Base-by-base conservation (phyloP, 2,797 vertebrate genomes). In the Melanotaenia pygmaea region DNA sequence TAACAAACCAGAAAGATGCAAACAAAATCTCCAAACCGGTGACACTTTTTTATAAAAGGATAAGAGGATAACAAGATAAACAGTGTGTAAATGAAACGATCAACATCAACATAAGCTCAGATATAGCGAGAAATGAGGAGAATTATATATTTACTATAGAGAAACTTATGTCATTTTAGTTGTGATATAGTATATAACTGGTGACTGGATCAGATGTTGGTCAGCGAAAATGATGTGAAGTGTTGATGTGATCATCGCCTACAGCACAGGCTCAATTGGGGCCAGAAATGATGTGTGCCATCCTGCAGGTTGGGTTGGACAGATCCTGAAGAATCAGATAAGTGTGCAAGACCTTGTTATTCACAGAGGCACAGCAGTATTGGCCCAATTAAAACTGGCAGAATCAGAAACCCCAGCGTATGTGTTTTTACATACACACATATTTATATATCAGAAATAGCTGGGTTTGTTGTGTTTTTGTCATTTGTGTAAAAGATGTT, bases 341-440 rank as follows among this genome's bases (percentile, higher is more conserved):
- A 70, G 65, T 77, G 77, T 79, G 71, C 71, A 80, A 69, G 60
- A 54, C 24, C 94, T 82, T 92, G 62, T 95, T 90, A 86, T 72
- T 94, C 82, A 94, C 93, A 77, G 94, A 95, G 81, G 93, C 93
- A 37, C 91, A 93, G 66, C 47, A 69, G 54, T 58, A 47, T 14
- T 6, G 13, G 67, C 63, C 86, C 85, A 92, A 85, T 91, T 87
- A 86, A 87, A 89, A 20, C 28, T 65, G 79, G 76, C 68, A 73
- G 65, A 59, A 70, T 67, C 73, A 72, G 45, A 47, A 72, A 0
- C 62, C n/a, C 10, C 56, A 34, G 24, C 45, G 20, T 16, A 2
- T 35, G 3, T 35, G 53, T 64, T 58, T 26, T 9, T 69, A 45
- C 3, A 18, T 53, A 20, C 32, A 35, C 26, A 50, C 22, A 12